These are phyloP conservation scores for Nineta flava DNA, from an alignment of 2,888 invertebrate species.

Conservation along the genomic window DNA sequence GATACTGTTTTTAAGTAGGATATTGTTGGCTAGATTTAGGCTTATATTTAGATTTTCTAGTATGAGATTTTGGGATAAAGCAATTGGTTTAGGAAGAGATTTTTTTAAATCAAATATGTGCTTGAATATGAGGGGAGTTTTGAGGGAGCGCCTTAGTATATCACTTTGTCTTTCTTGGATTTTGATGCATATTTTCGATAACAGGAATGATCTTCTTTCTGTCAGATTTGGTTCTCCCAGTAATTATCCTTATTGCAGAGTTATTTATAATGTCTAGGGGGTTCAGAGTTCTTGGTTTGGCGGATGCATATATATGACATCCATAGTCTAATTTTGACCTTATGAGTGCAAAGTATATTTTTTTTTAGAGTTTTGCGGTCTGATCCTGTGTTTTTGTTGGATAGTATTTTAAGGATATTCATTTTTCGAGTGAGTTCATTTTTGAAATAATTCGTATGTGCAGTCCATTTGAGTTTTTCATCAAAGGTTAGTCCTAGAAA, in stretches of 20 bases:
- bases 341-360: neutral
- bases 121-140: neutral
- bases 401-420: neutral
- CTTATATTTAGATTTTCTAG: neutral
- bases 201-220: neutral
- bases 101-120: neutral
- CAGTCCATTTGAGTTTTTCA: constrained; percentile 11
- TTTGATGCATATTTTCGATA: neutral
- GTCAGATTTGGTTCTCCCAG: neutral
- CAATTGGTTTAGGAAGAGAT: neutral
- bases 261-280: neutral
- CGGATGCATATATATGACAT: neutral
- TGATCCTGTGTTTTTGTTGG: neutral
- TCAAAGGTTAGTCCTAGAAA: constrained; percentile 12
- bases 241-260: neutral
- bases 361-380: neutral
- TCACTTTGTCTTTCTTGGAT: neutral
- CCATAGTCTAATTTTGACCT: neutral
- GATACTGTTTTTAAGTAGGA: neutral
- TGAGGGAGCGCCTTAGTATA: neutral
- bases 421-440: neutral
- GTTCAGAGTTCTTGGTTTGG: neutral
- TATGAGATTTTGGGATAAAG: neutral
- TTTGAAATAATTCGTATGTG: constrained; percentile 11
- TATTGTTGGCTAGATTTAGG: neutral